Base-by-base conservation (phyloP, 2,797 vertebrate species). In the Sylvilagus floridanus region DNA sequence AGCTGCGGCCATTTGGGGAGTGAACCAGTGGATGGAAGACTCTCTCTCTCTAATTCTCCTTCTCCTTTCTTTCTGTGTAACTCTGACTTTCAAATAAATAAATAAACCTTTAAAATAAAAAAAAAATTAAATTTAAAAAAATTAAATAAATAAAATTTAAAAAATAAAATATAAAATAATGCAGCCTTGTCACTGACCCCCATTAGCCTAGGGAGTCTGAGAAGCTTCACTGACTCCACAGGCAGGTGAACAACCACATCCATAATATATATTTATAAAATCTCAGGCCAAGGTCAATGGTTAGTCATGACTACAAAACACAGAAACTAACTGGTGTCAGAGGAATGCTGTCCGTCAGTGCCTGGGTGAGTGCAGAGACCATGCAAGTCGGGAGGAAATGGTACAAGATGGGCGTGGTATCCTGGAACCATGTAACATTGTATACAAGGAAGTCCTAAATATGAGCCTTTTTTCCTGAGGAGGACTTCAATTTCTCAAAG, bases 401-500 rank as follows among this genome's bases (percentile, higher is more conserved):
- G 68, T 52, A 30, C 66, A 85, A 68, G 21, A 82, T 9, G 14
- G 32, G 50, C 21, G 35, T 50, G 21, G 42, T 84, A 75, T 32
- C 37, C 28, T 14, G 57, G 21, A 90, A 71, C 9, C 75, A 95
- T 19, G 63, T 57, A 86, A 71, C 90, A 86, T 26, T 72, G 3
- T 22, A 79, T 32, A 9, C 63, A 88, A 94, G 94, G 28, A 90
- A 78, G 72, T 84, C 76, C 76, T 91, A 54, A 91, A 37, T 47
- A 69, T 57, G 16, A 30, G 28, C 35, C 28, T 3, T 86, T 91
- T 81, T 76, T 24, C 35, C 81, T 84, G 30, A 86, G 47, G 52
- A 93, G 12, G 60, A 78, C 84, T 94, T 96, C 24, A 35, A 66
- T 35, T 93, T 90, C 79, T 91, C 52, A 50, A 60, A 77, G 63